Base-by-base conservation (phyloP, 2,113 vertebrate species). In the Casuarius casuarius region DNA sequence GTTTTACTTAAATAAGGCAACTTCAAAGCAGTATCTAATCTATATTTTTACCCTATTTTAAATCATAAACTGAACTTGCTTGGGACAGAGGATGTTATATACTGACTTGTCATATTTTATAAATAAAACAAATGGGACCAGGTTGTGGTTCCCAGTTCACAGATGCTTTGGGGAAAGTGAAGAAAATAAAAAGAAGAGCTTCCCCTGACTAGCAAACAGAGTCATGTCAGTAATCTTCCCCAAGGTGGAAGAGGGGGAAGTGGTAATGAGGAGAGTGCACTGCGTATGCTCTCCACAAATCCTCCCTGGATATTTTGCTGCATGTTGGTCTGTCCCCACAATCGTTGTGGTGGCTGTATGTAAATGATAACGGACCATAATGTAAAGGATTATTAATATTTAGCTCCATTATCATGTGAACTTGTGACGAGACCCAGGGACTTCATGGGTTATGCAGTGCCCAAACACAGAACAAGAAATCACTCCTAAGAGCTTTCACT, bases 21-120 rank as follows among this genome's bases (percentile, higher is more conserved):
- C 78, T 92, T 96, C 82, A 78, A 95, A 95, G 73, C 31, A 26
- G 5, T 87, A 91, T 87, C 68, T 92, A 84, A 94, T 94, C 80
- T 91, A 20, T 56, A 78, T 35, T 92, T 93, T 89, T 72, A 63
- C 19, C 6, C 61, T 25, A 48, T 84, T 94, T 84, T 56, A 48
- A 92, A 71, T 78, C 29, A 78, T 68, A 81, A 92, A 67, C 51
- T 48, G 33, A 84, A 31, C 17, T 95, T 92, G 19, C 48, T 51
- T 56, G 84, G 78, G n/a, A 79, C 0, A 4, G 19, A 16, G 70
- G 70, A 78, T 89, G 21, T 95, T 96, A 38, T 95, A 94, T 82
- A 91, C 20, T 38, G 62, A 54, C n/a, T 61, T 84, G 70, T 79
- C 42, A 33, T 89, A 61, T 84, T 78, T 95, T 84, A 46, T 63